Evolutionary conservation across 2,888 invertebrate species (phyloP).

Genomic region (Hypercompe scribonia): DNA sequence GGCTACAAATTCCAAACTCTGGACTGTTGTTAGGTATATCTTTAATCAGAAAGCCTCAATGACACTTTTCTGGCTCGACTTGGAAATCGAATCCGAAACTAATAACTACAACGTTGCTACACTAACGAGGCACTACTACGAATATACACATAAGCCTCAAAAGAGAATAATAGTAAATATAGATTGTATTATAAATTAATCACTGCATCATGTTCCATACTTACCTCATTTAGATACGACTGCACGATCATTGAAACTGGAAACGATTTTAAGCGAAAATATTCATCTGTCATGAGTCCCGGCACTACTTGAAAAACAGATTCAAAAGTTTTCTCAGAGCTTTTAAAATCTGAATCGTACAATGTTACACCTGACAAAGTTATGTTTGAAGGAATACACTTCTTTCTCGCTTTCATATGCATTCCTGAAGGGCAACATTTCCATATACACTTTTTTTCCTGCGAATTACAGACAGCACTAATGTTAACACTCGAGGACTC

Average conservation of each 20-base stretch:
- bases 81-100: too few relatives aligned
- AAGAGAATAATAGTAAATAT: too few relatives aligned
- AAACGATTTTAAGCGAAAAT: neutral
- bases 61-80: too few relatives aligned
- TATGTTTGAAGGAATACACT: neutral
- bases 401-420: neutral
- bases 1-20: too few relatives aligned
- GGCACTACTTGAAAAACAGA: neutral
- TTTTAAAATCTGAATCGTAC: neutral
- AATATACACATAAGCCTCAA: too few relatives aligned
- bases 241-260: neutral
- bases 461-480: neutral
- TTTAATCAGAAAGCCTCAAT: too few relatives aligned
- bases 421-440: conserved; percentile 1
- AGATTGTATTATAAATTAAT: too few relatives aligned
- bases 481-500: neutral
- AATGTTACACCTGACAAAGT: neutral
- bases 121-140: too few relatives aligned
- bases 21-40: too few relatives aligned
- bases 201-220: neutral
- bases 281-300: neutral
- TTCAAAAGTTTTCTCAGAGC: neutral
- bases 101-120: too few relatives aligned
- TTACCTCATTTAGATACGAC: neutral
- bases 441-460: neutral